Evolutionary conservation across 2,888 invertebrate species (phyloP).

Genomic region (Crematogaster levior): DNA sequence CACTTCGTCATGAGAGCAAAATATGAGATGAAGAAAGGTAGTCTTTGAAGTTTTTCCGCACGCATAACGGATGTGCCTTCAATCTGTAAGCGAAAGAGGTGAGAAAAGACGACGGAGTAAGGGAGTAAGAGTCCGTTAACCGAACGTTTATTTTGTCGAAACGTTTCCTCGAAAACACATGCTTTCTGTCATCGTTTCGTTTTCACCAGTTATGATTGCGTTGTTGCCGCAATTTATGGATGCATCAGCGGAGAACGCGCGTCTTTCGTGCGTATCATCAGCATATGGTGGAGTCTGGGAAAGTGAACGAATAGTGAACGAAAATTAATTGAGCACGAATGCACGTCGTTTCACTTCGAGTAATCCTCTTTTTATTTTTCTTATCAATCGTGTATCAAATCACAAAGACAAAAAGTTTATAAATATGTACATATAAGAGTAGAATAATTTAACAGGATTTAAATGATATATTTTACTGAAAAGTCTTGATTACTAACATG

Average conservation of each 20-base stretch:
- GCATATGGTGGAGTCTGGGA: conserved; percentile 70
- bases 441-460: background rate
- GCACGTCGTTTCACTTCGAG: conserved; percentile 61
- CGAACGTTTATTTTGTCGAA: conserved; percentile 9
- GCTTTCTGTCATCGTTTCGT: conserved; percentile 45
- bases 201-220: background rate
- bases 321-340: conserved; percentile 53
- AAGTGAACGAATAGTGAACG: conserved; percentile 45
- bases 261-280: conserved; percentile 46
- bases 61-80: conserved; percentile 20
- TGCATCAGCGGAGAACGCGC: conserved; percentile 31
- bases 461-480: background rate
- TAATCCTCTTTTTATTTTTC: conserved; percentile 28
- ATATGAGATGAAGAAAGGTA: background rate
- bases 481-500: background rate
- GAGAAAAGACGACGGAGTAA: background rate
- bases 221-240: conserved; percentile 41
- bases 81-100: background rate
- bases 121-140: background rate
- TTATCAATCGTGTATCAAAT: background rate
- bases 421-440: background rate
- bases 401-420: background rate
- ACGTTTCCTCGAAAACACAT: conserved; percentile 16
- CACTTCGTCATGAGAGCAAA: background rate
- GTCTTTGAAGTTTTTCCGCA: conserved; percentile 21